Evolutionary conservation across 2,797 vertebrate genomes (phyloP), one percentile per base, ranked within the genome.

Genomic region (Hemibagrus guttatus): DNA sequence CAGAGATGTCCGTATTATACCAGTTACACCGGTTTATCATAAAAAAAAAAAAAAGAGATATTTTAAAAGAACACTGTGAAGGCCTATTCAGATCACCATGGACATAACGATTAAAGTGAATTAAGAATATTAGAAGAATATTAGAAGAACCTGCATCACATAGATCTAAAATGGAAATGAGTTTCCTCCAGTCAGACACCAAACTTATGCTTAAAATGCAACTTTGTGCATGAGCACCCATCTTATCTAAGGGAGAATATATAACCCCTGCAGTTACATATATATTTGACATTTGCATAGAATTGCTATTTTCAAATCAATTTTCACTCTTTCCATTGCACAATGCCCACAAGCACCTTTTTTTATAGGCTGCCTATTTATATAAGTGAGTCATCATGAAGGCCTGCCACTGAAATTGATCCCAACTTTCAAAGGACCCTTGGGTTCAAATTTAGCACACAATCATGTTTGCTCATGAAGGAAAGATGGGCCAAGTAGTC

Each of bases 351-450:
- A 28, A 87, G 46, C 49, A 13, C 54, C 86, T 39, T 39, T 89
- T 90, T 91, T 89, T 86, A 89, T 91, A 91, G 89, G 64, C 26
- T 72, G 28, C 69, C 85, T 89, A 88, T 91, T 91, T 91, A 82
- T 79, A 87, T 6, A 5, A 39, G 35, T 23, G 54, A 80, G 72
- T 89, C 84, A 91, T 78, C 56, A 74, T 83, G 84, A 88, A 90
- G 84, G 87, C 85, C 83, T 56, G 75, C 76, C 86, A 61, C 82
- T 90, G 89, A 90, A 89, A 88, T 61, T 42, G 83, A 91, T 87
- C 89, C 83, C 46, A n/a, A 19, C 35, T 76, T 86, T 89, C 71
- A 87, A 86, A 88, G 39, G 85, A 87, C 56, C 86, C 83, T 68
- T 52, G 2, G 46, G 14, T 71, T 88, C 84, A 64, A 88, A 86